phyloP scores from a whole-genome alignment of 2,113 vertebrate species.

The Rostratula benghalensis region DNA sequence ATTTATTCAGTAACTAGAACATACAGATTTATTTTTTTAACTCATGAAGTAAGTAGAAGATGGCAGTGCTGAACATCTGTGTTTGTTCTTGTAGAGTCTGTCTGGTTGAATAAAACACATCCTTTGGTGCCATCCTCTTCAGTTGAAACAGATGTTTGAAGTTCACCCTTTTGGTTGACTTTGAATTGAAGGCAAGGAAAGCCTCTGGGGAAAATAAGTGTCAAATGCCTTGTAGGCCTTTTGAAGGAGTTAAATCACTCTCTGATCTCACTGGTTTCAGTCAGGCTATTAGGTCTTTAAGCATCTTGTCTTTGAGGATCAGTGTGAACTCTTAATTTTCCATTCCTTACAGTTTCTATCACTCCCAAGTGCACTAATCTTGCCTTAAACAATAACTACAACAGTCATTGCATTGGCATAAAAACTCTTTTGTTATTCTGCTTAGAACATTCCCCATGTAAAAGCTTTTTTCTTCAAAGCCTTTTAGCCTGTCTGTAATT shows the following conservation, averaged over 20 bases:
- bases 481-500: background rate
- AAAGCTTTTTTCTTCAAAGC: background rate
- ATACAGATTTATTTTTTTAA: background rate
- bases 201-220: background rate
- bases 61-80: background rate
- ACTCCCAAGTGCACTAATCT: background rate
- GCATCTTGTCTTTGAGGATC: conserved; percentile 45
- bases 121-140: background rate
- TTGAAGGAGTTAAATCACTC: conserved; percentile 24
- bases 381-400: background rate
- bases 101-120: background rate
- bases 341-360: background rate
- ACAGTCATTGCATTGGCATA: background rate
- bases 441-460: background rate
- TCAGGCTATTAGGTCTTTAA: background rate
- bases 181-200: conserved; percentile 10
- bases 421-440: background rate
- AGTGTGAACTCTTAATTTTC: conserved; percentile 25
- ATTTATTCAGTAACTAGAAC: background rate
- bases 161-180: background rate
- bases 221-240: background rate
- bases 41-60: background rate
- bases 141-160: conserved; percentile 34
- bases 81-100: background rate
- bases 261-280: conserved; percentile 23